Conservation (phyloP, 2,888 invertebrate genomes). For the Spilarctia lutea region DNA sequence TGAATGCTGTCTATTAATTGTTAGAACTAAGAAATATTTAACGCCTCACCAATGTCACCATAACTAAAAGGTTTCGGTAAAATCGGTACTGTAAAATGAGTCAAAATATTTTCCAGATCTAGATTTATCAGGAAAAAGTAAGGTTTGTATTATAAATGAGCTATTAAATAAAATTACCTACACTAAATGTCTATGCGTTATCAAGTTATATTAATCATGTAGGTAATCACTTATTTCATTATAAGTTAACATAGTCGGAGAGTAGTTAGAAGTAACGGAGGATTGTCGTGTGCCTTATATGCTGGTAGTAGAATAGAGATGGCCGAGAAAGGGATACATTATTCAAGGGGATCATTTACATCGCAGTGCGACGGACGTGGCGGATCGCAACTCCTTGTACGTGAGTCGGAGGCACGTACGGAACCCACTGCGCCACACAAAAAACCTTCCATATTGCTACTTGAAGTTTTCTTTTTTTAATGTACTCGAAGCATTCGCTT, state of each 20-base stretch:
- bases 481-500: constrained; percentile 70
- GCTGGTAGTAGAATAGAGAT: constrained; percentile 71
- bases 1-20: neutral
- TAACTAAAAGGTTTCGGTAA: neutral
- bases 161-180: neutral
- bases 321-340: constrained; percentile 83
- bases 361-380: constrained; percentile 76
- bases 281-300: constrained; percentile 79
- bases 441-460: constrained; percentile 79
- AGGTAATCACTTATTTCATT: constrained; percentile 51
- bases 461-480: constrained; percentile 76
- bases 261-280: constrained; percentile 81
- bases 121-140: neutral
- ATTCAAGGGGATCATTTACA: constrained; percentile 86
- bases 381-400: constrained; percentile 79
- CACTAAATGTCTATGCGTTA: constrained; percentile 32
- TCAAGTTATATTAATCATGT: constrained; percentile 38
- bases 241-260: constrained; percentile 65
- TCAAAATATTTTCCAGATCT: neutral
- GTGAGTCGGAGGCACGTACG: constrained; percentile 71
- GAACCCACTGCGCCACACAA: constrained; percentile 74
- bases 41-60: neutral
- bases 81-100: neutral
- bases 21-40: neutral
- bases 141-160: neutral